Evolutionary conservation across 2,888 invertebrate species (phyloP), one percentile per base, ranked within the genome.

Genomic region (Caenorhabditis sp.): DNA sequence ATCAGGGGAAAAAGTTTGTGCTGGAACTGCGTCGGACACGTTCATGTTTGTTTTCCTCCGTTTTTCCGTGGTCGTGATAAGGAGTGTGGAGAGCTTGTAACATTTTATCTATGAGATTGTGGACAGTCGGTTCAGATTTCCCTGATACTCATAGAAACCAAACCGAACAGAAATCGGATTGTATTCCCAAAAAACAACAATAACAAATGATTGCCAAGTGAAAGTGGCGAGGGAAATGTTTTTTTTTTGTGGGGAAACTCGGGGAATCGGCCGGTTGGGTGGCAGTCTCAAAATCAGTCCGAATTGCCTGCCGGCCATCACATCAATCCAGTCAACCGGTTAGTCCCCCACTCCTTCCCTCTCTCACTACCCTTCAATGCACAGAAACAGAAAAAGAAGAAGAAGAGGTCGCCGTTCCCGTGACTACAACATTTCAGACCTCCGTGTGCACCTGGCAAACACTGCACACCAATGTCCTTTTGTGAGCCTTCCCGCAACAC

Each of bases 301-400:
- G 59, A 68, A 68, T 68, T 68, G 68, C 58, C 56, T 39, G 37
- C 65, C 58, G 58, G 48, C 66, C 66, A 56, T 59, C 68, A 43
- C 68, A 68, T 68, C 68, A 52, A 68, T 68, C 48, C 68, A 48
- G 13, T 37, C 52, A 68, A 68, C 68, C 56, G 68, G 68, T 68
- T 59, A 48, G 22, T 20, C 41, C 20, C 26, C 22, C 27, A 22
- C 48, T n/a, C n/a, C n/a, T n/a, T n/a, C n/a, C n/a, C n/a, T 43
- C 24, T 39, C 20, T 26, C 8, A 17, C 48, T n/a, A 35, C 48
- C 26, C 30, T 9, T 50, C 48, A 24, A 27, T 56, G 55, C 27
- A 41, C 30, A 26, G 43, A n/a, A 22, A 39, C 24, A 26, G 26
- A n/a, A n/a, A n/a, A n/a, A n/a, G n/a, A n/a, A n/a, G n/a, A n/a